These are phyloP conservation scores for Cassiopea andromeda DNA, from an alignment of 30 jellyfish, hydroid and myxozoan species.

Conservation along the genomic window DNA sequence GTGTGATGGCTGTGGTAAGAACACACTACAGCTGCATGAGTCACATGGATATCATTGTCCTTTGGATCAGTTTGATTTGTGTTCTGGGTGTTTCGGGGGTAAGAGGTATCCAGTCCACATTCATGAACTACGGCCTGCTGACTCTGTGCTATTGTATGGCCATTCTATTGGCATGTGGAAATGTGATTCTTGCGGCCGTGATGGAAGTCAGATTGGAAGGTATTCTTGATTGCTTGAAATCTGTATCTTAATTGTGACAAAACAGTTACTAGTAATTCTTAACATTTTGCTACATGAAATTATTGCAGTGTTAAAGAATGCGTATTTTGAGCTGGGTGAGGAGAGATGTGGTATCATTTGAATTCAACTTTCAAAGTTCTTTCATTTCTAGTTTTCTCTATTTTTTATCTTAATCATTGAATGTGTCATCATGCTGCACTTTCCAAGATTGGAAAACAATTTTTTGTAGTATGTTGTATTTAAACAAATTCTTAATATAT, in stretches of 20 bases:
- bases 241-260: too few species aligned
- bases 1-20: constrained; percentile 89
- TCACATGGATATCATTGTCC: constrained; percentile 87
- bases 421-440: too few species aligned
- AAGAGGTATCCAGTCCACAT: constrained; percentile 74
- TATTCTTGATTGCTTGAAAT: constrained; percentile 3
- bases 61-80: constrained; percentile 81
- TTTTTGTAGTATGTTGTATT: too few species aligned
- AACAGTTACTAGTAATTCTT: too few species aligned
- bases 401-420: too few species aligned
- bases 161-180: constrained; percentile 90
- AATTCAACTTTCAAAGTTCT: too few species aligned
- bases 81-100: constrained; percentile 89
- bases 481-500: not conserved
- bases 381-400: too few species aligned
- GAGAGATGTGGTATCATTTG: too few species aligned
- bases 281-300: too few species aligned
- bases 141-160: constrained; percentile 82
- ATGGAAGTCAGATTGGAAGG: constrained; percentile 92
- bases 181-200: constrained; percentile 87
- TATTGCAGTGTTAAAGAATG: too few species aligned
- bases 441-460: too few species aligned
- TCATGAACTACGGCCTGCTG: constrained; percentile 83
- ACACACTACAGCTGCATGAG: constrained; percentile 45
- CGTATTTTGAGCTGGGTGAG: too few species aligned